phyloP scores from a whole-genome alignment of 2,113 vertebrate species.

The Prinia subflava region DNA sequence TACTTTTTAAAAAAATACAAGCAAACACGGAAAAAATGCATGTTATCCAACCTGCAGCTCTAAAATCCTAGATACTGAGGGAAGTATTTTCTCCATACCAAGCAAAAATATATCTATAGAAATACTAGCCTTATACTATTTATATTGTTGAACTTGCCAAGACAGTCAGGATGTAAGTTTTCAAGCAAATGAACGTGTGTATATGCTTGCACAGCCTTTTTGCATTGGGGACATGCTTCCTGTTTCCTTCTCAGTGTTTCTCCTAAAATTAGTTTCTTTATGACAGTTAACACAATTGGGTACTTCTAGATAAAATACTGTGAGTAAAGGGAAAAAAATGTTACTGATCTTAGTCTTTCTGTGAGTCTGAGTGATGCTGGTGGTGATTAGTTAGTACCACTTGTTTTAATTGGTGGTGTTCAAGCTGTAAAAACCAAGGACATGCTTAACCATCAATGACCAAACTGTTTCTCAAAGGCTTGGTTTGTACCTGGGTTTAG shows the following conservation, averaged over 20 bases:
- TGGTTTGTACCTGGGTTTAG: neutral
- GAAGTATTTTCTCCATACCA: neutral
- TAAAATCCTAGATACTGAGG: neutral
- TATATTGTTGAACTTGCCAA: neutral
- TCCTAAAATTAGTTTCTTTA: constrained; percentile 25
- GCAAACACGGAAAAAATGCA: constrained; percentile 58
- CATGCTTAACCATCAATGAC: neutral
- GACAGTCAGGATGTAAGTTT: constrained; percentile 36
- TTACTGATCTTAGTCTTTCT: neutral
- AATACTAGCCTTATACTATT: neutral
- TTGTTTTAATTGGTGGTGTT: neutral
- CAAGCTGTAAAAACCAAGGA: neutral
- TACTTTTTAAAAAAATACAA: neutral
- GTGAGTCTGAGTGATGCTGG: neutral
- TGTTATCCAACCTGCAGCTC: neutral
- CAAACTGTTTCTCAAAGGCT: neutral
- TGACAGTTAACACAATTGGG: neutral
- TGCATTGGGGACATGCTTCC: neutral
- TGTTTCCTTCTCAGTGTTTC: constrained; percentile 26
- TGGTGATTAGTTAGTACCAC: neutral
- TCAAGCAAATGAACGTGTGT: neutral
- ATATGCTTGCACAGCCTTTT: neutral
- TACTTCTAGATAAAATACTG: neutral
- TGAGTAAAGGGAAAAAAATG: neutral
- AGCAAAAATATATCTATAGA: neutral